Percentiles rank a stretch among this genome's conserved stretches.
Evolutionary conservation across 37 sponge, comb jelly and placozoan genomes (phyloP).

Genomic region (Eunapius fragilis): DNA sequence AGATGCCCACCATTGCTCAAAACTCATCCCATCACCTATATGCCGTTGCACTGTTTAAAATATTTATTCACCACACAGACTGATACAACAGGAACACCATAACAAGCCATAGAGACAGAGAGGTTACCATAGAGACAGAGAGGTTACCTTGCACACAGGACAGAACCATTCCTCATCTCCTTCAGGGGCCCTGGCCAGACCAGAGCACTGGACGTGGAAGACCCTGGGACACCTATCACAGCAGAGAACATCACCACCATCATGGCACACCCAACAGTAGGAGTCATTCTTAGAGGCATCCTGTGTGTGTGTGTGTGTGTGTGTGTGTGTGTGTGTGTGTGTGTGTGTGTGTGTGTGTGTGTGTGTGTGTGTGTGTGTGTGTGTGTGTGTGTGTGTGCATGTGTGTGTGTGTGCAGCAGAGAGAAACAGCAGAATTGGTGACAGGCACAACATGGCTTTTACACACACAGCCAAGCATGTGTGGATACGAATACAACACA

Average conservation of each 20-base stretch:
- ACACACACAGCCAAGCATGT: too few species aligned
- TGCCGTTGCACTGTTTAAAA: too few species aligned
- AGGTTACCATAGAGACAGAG: not conserved
- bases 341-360: constrained; percentile 25
- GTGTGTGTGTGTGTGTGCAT: too few species aligned
- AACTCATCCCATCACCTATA: not conserved
- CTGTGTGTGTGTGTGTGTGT: constrained; percentile 34
- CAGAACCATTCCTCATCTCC: constrained; percentile 93
- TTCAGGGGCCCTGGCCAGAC: constrained; percentile 63
- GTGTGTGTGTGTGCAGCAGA: too few species aligned
- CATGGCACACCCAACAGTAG: constrained; percentile 98
- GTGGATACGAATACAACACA: too few species aligned
- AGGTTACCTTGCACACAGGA: constrained; percentile 80
- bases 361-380: too few species aligned
- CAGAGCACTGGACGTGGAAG: constrained; percentile 86
- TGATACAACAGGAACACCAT: too few species aligned
- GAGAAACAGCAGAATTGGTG: too few species aligned
- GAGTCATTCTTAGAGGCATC: constrained; percentile 92
- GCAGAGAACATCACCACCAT: constrained; percentile 93
- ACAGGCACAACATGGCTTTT: too few species aligned
- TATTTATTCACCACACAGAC: too few species aligned
- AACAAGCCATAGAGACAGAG: not conserved
- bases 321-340: constrained; percentile 34
- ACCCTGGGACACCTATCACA: constrained; percentile 97
- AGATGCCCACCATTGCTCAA: not conserved